Evolutionary conservation across 1,140 invertebrate species (phyloP).

Genomic region (Lordiphosa mommai): DNA sequence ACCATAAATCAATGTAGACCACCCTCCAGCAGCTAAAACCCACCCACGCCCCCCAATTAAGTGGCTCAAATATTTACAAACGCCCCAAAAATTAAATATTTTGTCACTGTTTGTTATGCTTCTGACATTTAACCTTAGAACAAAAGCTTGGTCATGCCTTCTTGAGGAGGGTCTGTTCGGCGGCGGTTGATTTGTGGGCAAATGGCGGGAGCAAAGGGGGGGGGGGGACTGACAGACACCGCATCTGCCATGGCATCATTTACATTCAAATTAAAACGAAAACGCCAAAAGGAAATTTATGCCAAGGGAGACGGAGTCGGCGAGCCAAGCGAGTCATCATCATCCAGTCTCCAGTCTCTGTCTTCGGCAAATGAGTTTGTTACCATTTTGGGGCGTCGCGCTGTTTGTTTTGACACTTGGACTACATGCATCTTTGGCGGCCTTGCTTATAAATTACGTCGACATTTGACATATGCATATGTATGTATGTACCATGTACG

Average conservation of each 20-base stretch:
- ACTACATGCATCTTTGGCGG: constrained; percentile 61
- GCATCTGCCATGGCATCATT: constrained; percentile 63
- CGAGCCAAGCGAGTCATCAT: not conserved
- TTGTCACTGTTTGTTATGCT: constrained; percentile 71
- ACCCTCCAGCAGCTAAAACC: constrained; percentile 7
- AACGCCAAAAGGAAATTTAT: constrained; percentile 70
- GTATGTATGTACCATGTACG: not conserved
- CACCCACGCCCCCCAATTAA: constrained; percentile 60
- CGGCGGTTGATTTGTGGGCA: not conserved
- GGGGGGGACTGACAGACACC: constrained; percentile 30
- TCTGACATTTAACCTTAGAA: constrained; percentile 67
- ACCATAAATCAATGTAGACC: constrained; percentile 56
- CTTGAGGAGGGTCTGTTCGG: constrained; percentile 22
- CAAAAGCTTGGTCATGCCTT: constrained; percentile 26
- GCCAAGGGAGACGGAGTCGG: constrained; percentile 49
- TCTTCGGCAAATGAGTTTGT: constrained; percentile 39
- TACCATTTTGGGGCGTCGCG: constrained; percentile 35
- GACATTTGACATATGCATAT: constrained; percentile 55
- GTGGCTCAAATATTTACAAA: constrained; percentile 74
- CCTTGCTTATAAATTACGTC: constrained; percentile 64
- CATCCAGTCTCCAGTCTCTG: not conserved
- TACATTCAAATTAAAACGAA: constrained; percentile 76
- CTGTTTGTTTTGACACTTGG: constrained; percentile 69
- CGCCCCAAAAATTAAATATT: constrained; percentile 72
- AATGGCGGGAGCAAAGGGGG: not conserved